Base-by-base conservation (phyloP, 37 sponge, comb jelly and placozoan species). In the Cliona cf. orientalis region DNA sequence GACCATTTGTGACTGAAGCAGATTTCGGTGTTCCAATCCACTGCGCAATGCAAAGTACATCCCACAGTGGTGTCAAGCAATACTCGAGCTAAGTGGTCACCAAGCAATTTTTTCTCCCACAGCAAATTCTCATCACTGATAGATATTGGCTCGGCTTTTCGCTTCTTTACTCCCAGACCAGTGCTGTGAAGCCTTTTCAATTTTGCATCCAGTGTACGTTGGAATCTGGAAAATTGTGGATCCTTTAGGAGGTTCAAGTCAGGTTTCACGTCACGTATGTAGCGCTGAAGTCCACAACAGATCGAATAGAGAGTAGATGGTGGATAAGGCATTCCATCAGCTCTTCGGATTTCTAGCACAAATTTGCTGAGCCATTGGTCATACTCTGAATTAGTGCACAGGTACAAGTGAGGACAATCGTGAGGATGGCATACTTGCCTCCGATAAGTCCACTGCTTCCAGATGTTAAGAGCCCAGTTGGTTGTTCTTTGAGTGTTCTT, bases 71-170 rank as follows among this genome's bases (percentile, higher is more conserved):
- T 44, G 44, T 42, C 23, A 32, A 25, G 9, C 29, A 72, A 38
- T 21, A 42, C 46, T 43, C 29, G 6, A 2, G 72, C 49, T 38
- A n/a, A 21, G 22, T 38, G 25, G n/a, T 53, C 60, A 2, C 38
- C 58, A 53, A 75, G 60, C 4, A 75, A 21, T 2, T 22, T 60
- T 7, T 57, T 53, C 9, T 53, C 38, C 75, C 75, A 75, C 58
- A 75, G 36, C 5, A 33, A 11, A 9, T 75, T 60, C 21, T 75
- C 75, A 37, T 34, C 26, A 5, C 57, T 60, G 5, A 34, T n/a
- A 75, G 58, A 21, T 3, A 75, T 56, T 32, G 36, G 22, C 32
- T 75, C 58, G 3, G 75, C 75, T 32, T 75, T 32, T 35, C 33
- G 57, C 46, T 72, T 42, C 2, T 72, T 25, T 25, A 23, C 39